Conservation (phyloP, 2,888 invertebrate species). For the Protodeltote pygarga region DNA sequence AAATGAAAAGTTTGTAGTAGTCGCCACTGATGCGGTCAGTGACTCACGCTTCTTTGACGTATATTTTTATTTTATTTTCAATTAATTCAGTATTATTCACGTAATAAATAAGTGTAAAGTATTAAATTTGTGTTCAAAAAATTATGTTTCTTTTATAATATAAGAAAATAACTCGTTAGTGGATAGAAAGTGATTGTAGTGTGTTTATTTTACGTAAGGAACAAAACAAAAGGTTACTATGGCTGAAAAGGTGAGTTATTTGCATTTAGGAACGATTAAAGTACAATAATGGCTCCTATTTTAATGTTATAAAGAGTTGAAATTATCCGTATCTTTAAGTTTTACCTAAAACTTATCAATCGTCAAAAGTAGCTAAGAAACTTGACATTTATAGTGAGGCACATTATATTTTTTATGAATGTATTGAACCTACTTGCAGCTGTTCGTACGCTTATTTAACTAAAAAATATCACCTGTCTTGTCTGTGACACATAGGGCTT, state of each 20-base stretch:
- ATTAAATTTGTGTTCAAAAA: conserved; percentile 22
- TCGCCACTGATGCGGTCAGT: conserved; percentile 48
- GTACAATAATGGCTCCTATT: neutral
- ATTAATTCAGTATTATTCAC: conserved; percentile 43
- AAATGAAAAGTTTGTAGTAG: conserved; percentile 22
- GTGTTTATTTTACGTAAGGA: conserved; percentile 41
- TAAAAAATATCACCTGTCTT: conserved; percentile 52
- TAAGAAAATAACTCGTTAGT: conserved; percentile 11
- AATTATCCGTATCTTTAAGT: neutral
- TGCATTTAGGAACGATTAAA: conserved; percentile 9
- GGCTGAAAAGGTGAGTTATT: conserved; percentile 67
- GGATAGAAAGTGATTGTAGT: conserved; percentile 20
- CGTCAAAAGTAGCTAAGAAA: neutral
- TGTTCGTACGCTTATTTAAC: conserved; percentile 28
- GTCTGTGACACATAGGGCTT: conserved; percentile 46
- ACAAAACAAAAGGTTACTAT: conserved; percentile 54
- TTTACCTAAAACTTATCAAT: neutral
- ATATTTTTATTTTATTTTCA: conserved; percentile 54
- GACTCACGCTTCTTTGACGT: conserved; percentile 51
- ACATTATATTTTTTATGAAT: conserved; percentile 22
- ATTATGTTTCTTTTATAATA: conserved; percentile 36
- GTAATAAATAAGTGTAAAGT: conserved; percentile 41
- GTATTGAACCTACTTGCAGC: conserved; percentile 32
- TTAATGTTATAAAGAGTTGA: neutral
- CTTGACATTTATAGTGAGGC: conserved; percentile 9